Evolutionary conservation across 1,140 invertebrate species (phyloP), one percentile per base, ranked within the genome.

Genomic region (Drosophila murphyi): DNA sequence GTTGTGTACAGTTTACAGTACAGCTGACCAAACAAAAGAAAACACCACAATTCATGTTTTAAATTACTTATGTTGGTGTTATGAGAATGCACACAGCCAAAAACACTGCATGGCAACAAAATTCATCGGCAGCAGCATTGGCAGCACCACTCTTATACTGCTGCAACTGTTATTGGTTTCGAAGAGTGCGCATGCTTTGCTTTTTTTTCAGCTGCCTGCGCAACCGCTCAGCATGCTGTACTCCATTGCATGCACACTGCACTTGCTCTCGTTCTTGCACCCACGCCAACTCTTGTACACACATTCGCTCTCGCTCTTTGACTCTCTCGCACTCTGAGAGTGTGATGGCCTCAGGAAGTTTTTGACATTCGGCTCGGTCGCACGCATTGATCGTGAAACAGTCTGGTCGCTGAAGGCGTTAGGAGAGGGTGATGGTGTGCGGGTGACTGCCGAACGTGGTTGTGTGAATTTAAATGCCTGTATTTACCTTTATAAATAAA

Each of bases 401-500:
- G 50, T 47, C 32, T 54, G 41, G 2, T 8, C 4, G 47, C 10
- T 5, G n/a, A n/a, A 20, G 4, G 8, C 47, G 47, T 34, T 8
- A 34, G 7, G 41, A 51, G 12, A 3, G 60, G 20, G 41, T n/a
- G 43, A 31, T 3, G 20, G 10, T 10, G 56, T 3, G 55, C 50
- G 10, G 39, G 45, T 43, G 54, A 7, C 51, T 52, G 63, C 32
- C 47, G 31, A 55, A 47, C 45, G 52, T 59, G 35, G 57, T 65
- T 52, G 54, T 5, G 47, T 45, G 67, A 87, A 87, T 87, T 80
- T 88, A 80, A 87, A 87, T 89, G 80, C 85, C 77, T 80, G 80
- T 72, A 62, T 59, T 87, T 80, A 77, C 72, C 83, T 87, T 87
- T 72, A 88, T 88, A 76, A 87, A 87, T 87, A 88, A 88, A 56